Evolutionary conservation across 2,797 vertebrate species (phyloP).

Genomic region (Limnodromus scolopaceus): DNA sequence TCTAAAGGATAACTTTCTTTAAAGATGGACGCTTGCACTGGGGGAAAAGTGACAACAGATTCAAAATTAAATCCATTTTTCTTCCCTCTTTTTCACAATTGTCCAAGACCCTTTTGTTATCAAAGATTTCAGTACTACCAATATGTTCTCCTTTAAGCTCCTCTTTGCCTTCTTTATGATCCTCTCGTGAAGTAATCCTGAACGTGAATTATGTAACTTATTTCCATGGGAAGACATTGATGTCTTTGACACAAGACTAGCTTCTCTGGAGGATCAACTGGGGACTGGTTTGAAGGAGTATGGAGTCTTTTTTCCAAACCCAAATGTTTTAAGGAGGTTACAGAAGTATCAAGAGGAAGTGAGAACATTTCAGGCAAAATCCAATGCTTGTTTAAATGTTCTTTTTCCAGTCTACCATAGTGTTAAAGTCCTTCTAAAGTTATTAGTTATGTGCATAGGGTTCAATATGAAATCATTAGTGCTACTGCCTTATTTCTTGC

Average conservation of each 20-base stretch:
- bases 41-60: conserved; percentile 55
- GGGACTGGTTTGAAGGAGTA: conserved; percentile 59
- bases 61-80: conserved; percentile 63
- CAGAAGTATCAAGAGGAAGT: conserved; percentile 56
- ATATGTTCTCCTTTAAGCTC: conserved; percentile 58
- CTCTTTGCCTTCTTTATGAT: conserved; percentile 56
- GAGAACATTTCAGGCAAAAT: conserved; percentile 63
- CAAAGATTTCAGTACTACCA: conserved; percentile 46
- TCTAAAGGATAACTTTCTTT: conserved; percentile 66
- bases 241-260: conserved; percentile 6
- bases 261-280: conserved; percentile 62
- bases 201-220: conserved; percentile 37
- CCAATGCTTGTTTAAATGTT: conserved; percentile 61
- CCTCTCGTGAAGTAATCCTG: conserved; percentile 42
- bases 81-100: conserved; percentile 67
- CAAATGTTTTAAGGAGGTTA: conserved; percentile 63
- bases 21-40: conserved; percentile 59
- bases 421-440: conserved; percentile 74
- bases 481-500: conserved; percentile 84
- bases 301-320: conserved; percentile 61
- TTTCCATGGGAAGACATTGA: conserved; percentile 30
- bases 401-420: conserved; percentile 72
- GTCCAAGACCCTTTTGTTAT: conserved; percentile 69
- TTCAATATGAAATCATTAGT: conserved; percentile 78
- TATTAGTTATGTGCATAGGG: conserved; percentile 77